Percentiles rank a stretch among this genome's conserved stretches.
Evolutionary conservation across 2,888 invertebrate genomes (phyloP).

Genomic region (Drosophila fungiperda): DNA sequence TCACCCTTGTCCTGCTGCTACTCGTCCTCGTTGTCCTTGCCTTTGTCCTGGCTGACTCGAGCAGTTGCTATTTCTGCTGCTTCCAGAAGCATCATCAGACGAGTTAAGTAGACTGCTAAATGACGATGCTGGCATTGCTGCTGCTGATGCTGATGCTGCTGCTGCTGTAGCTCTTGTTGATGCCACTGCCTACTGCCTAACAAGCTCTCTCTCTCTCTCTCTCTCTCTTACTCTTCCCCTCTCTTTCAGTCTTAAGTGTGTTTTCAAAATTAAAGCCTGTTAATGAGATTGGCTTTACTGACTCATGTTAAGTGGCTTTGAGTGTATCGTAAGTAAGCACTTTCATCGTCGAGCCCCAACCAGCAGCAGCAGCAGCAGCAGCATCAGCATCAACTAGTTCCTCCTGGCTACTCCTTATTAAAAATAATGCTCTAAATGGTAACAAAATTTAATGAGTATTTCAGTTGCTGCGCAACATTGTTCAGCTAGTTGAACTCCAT

Average conservation of each 20-base stretch:
- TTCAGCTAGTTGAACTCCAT: conserved; percentile 22
- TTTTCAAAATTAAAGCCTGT: conserved; percentile 81
- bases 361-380: conserved; percentile 5
- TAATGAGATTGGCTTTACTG: conserved; percentile 80
- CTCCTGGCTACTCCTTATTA: conserved; percentile 62
- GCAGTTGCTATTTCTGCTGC: conserved; percentile 54
- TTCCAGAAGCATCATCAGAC: conserved; percentile 70
- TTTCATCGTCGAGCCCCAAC: conserved; percentile 28
- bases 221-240: background rate
- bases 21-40: conserved; percentile 1
- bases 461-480: conserved; percentile 12
- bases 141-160: background rate
- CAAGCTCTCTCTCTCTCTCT: conserved; percentile 6
- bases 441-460: conserved; percentile 58
- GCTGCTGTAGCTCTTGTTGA: conserved; percentile 38
- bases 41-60: conserved; percentile 53
- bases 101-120: conserved; percentile 82
- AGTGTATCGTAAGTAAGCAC: conserved; percentile 80
- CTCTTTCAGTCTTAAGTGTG: conserved; percentile 69
- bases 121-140: conserved; percentile 54
- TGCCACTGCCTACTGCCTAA: conserved; percentile 8
- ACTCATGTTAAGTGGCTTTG: conserved; percentile 80
- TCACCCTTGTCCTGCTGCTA: background rate
- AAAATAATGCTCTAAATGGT: conserved; percentile 69
- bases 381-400: conserved; percentile 2